Conservation (phyloP, 2,888 invertebrate genomes). For the Andrena trimmerana region DNA sequence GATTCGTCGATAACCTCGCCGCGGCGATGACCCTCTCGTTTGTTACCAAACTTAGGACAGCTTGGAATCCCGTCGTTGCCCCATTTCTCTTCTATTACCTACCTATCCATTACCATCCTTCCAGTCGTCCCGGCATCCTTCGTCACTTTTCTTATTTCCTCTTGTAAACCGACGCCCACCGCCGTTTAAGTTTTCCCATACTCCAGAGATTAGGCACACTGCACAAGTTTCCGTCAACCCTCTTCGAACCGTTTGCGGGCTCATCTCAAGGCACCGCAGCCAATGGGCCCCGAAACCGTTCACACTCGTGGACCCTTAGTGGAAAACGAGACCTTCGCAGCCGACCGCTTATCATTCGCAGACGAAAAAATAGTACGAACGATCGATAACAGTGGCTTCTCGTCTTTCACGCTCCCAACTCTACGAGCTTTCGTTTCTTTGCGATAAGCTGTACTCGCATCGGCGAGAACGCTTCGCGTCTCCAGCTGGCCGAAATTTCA, state of each 20-base stretch:
- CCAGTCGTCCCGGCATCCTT: neutral
- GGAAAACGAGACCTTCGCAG: neutral
- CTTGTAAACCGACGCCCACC: neutral
- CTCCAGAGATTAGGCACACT: neutral
- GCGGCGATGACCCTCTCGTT: constrained; percentile 77
- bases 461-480: no score
- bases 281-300: neutral
- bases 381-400: constrained; percentile 45
- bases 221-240: neutral
- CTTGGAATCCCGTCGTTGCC: neutral
- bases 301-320: neutral
- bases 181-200: no score
- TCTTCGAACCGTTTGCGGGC: no score
- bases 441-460: no score
- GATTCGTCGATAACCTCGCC: constrained; percentile 79
- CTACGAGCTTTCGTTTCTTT: neutral
- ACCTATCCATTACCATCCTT: no score
- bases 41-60: constrained; percentile 64
- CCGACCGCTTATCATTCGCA: constrained; percentile 56
- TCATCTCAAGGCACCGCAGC: no score
- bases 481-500: no score
- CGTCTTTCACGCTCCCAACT: neutral
- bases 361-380: constrained; percentile 62
- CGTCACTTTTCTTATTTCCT: no score
- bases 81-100: no score